Base-by-base conservation (phyloP, 1,140 invertebrate genomes). In the Lepidostoma basale region DNA sequence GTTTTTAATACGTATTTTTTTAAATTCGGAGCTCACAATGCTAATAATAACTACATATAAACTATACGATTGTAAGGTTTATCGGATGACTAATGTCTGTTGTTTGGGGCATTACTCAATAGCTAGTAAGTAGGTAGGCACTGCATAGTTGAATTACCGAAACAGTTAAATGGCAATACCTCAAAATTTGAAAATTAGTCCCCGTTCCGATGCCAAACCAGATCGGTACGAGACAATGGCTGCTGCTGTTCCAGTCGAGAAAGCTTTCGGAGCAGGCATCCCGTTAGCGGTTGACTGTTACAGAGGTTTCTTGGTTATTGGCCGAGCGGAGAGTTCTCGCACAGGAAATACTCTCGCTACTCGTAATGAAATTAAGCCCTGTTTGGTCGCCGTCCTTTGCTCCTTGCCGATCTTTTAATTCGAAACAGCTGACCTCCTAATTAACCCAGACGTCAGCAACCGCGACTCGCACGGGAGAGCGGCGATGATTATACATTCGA, bases 401-500 rank as follows among this genome's bases (percentile, higher is more conserved):
- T 36, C 65, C 64, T 30, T 25, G 62, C 45, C 64, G 40, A 56
- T 52, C 45, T 63, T 10, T 40, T 64, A 72, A 72, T 72, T 72
- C 44, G 60, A 64, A 60, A 56, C 65, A 56, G 65, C 64, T 66
- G 70, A 72, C 70, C 70, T 62, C 70, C n/a, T 45, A 60, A 71
- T 72, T 72, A 72, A 72, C 70, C 70, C 67, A 68, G 70, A 18
- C 30, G 65, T 45, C 22, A 39, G 22, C 30, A n/a, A 36, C 9
- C 20, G 25, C 59, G 39, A 10, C 33, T 44, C 52, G 40, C 28
- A 40, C 14, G 44, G 22, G 16, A 20, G 47, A 40, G n/a, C n/a
- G n/a, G n/a, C n/a, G n/a, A n/a, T n/a, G n/a, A n/a, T n/a, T n/a
- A n/a, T 25, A 63, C 45, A 20, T 9, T 18, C 3, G 16, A 47